Evolutionary conservation across 2,113 vertebrate genomes (phyloP), one percentile per base, ranked within the genome.

Genomic region (Eolophus roseicapilla): DNA sequence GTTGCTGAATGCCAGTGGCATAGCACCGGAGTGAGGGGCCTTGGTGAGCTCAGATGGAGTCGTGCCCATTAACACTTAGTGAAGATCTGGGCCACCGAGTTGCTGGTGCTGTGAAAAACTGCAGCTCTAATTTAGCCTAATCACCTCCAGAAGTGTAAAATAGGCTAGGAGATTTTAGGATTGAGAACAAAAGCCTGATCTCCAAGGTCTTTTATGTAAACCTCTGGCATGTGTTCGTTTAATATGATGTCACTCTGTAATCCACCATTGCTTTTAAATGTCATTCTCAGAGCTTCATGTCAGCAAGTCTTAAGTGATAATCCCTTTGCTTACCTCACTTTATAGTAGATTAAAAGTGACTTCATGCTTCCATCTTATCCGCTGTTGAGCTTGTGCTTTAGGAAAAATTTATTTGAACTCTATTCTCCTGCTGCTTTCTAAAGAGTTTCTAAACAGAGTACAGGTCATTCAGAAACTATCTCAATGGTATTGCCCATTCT

Each of bases 261-360:
- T 97, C 95, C 95, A 92, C 93, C 68, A 69, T 88, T 96, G 93
- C 94, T 97, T 96, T 95, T 96, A 93, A 96, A 94, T 95, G 96
- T 96, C 95, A 97, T 92, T 97, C 92, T 91, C 84, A 86, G 92
- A 95, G 88, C 84, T 95, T 92, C 96, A 82, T 93, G 88, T 96
- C 92, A 96, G 82, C 77, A 35, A 94, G 93, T 96, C 84, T 94
- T 88, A 97, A 93, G 93, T 95, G 87, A 92, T 97, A 97, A 96
- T 96, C 92, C 95, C 93, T 94, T 88, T 97, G 94, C 92, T 96
- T 97, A 90, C 87, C 82, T 97, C 95, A 96, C 88, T 97, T 95
- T 95, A 96, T 81, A 94, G 91, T 88, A 95, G 86, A 95, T 95
- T 95, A 94, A 91, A 97, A 95, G 92, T 97, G 94, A 95, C 88